These are phyloP conservation scores for Drosophila pandora DNA, from an alignment of 1,140 invertebrate species.

Conservation along the genomic window DNA sequence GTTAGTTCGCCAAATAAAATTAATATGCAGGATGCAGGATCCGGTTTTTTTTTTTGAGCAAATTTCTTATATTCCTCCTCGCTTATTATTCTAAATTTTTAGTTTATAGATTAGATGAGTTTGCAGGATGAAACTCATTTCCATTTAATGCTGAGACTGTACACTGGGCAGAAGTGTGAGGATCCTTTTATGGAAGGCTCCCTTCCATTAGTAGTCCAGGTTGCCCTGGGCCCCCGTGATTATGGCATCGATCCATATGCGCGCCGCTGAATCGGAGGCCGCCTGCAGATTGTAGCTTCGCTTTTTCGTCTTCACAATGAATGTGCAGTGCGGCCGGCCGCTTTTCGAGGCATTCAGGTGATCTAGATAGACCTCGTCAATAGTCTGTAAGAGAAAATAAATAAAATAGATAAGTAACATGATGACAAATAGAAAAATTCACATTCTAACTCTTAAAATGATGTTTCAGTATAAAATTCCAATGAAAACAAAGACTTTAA, in stretches of 20 bases:
- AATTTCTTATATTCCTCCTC: constrained; percentile 10
- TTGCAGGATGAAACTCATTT: constrained; percentile 32
- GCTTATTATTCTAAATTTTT: constrained; percentile 21
- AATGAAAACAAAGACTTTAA: neutral
- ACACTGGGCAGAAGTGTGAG: constrained; percentile 21
- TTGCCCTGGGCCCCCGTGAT: constrained; percentile 83
- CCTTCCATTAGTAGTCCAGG: constrained; percentile 69
- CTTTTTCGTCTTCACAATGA: constrained; percentile 97
- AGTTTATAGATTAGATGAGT: constrained; percentile 31
- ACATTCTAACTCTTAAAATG: too few species aligned
- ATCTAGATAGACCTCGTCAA: constrained; percentile 98
- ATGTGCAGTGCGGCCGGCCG: constrained; percentile 95
- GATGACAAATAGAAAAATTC: too few species aligned
- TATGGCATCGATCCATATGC: constrained; percentile 98
- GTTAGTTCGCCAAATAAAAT: constrained; percentile 65
- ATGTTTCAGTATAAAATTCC: too few species aligned
- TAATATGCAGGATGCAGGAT: constrained; percentile 10
- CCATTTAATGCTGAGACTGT: constrained; percentile 24
- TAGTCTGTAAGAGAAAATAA: constrained; percentile 87
- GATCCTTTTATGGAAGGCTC: neutral
- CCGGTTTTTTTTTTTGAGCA: constrained; percentile 27
- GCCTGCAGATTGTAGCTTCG: constrained; percentile 96
- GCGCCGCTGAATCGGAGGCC: constrained; percentile 95
- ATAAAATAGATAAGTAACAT: constrained; percentile 50
- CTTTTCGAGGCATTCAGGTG: constrained; percentile 96